Evolutionary conservation across 2,797 vertebrate genomes (phyloP), one percentile per base, ranked within the genome.

Genomic region (Coendou prehensilis): DNA sequence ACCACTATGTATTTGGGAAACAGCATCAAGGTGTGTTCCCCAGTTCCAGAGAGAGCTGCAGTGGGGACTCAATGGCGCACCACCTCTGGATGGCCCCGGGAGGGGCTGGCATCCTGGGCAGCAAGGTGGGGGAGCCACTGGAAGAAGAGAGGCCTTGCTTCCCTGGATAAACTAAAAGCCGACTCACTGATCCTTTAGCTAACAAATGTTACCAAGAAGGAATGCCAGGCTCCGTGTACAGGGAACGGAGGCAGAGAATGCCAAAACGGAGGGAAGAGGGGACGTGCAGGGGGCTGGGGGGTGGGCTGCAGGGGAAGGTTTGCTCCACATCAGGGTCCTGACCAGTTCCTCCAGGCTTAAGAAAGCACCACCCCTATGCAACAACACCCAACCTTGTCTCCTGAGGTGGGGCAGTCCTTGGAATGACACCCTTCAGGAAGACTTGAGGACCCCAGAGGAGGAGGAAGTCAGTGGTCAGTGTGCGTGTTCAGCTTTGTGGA

Each of bases 401-500:
- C 11, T 2, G 37, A 56, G 6, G 75, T 0, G 4, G n/a, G 1
- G 18, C 4, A 54, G 64, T 13, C 64, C 52, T 33, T 2, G 0
- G 1, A 47, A 33, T 9, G 22, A 22, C 33, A 28, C 47, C 5
- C 71, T 7, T 67, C 50, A 64, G 37, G 18, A 54, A 37, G 84
- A 59, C 69, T 20, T 18, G 50, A 52, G 67, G 26, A 41, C 33
- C 50, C 37, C 2, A 47, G 50, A 10, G 4, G 3, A 14, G 3
- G 30, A 28, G 30, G 57, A 26, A 8, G 23, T 15, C n/a, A 30
- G 2, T 0, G 47, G 56, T 18, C 6, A 11, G 52, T 0, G 4
- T 1, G 1, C 20, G 3, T 3, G 5, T 30, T 18, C n/a, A 1
- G 54, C 41, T 13, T 5, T 13, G 1, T 37, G 18, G 37, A 41